Base-by-base conservation (phyloP, 2,797 vertebrate species). In the Karalla daura region DNA sequence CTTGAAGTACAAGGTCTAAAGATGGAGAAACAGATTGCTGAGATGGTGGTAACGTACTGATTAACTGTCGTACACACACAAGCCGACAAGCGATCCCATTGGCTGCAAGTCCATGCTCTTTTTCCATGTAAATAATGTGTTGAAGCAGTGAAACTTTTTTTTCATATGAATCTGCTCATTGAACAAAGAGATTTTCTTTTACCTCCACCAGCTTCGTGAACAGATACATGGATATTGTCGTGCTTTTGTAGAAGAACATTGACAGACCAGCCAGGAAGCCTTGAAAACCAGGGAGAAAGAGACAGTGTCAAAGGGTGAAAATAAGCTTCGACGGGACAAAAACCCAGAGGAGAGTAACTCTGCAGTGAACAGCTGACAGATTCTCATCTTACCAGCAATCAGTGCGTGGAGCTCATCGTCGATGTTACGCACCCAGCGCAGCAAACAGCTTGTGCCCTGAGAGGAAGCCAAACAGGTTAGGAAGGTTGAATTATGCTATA, bases 231-330 rank as follows among this genome's bases (percentile, higher is more conserved):
- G 98, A 98, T 90, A 99, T 98, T 13, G 95, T 90, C 24, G 98
- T 99, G 87, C 98, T 99, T 94, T 96, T 98, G 93, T 99, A 99
- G 94, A 99, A 99, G 94, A 98, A 98, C 98, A 99, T 99, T 23
- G 98, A 99, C 39, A 95, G 77, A 62, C 98, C 98, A 51, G 98
- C 98, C 84, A 99, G 91, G 88, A 98, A 98, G 12, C 98, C 98
- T 99, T 43, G 0, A 61, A 58, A 50, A 10, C 64, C 17, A 79
- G 2, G 13, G 17, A 15, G 17, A 66, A 59, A 43, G 6, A 65
- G 28, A 36, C 7, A 8, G n/a, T 18, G 9, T 33, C 5, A 59
- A 55, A 36, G 7, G 3, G n/a, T 51, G 8, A 37, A 3, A 51
- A 67, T 54, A 15, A 64, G 24, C 44, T 28, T 23, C 25, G 3